Evolutionary conservation across 1,140 invertebrate genomes (phyloP).

Genomic region (Belonocnema kinseyi): DNA sequence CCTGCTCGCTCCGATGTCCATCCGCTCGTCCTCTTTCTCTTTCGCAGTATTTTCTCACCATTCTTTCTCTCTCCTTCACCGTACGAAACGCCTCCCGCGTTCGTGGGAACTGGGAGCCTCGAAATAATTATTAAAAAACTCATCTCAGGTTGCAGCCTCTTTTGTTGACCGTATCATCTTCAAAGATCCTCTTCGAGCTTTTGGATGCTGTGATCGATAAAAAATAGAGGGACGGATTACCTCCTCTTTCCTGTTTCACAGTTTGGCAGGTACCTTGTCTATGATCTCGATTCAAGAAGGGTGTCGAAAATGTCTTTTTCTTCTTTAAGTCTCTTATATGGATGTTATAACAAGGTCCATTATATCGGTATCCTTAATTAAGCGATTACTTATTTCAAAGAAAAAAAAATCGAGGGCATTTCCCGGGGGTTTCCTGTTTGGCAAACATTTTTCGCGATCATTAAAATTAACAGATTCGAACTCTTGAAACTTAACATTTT

Average conservation of each 20-base stretch:
- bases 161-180: slow-evolving; percentile 74
- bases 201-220: slow-evolving; percentile 51
- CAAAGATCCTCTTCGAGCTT: slow-evolving; percentile 62
- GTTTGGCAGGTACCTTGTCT: slow-evolving; percentile 63
- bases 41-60: slow-evolving; percentile 30
- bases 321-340: background rate
- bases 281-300: slow-evolving; percentile 42
- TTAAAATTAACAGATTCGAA: too few relatives aligned
- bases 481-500: too few relatives aligned
- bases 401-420: too few relatives aligned
- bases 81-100: slow-evolving; percentile 72
- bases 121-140: slow-evolving; percentile 74
- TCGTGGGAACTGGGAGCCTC: slow-evolving; percentile 75
- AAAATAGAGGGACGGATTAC: slow-evolving; percentile 50
- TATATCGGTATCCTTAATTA: background rate
- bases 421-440: too few relatives aligned
- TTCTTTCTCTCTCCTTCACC: slow-evolving; percentile 53
- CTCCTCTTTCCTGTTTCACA: slow-evolving; percentile 54
- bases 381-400: background rate
- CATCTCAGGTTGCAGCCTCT: slow-evolving; percentile 68
- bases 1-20: slow-evolving; percentile 63
- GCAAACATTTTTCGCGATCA: too few relatives aligned
- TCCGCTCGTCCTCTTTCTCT: slow-evolving; percentile 50
- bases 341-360: background rate
- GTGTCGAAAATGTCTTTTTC: slow-evolving; percentile 32